Percentiles rank a stretch among this genome's conserved stretches.
Evolutionary conservation across 2,113 vertebrate species (phyloP).

Genomic region (Syngnathus scovelli): DNA sequence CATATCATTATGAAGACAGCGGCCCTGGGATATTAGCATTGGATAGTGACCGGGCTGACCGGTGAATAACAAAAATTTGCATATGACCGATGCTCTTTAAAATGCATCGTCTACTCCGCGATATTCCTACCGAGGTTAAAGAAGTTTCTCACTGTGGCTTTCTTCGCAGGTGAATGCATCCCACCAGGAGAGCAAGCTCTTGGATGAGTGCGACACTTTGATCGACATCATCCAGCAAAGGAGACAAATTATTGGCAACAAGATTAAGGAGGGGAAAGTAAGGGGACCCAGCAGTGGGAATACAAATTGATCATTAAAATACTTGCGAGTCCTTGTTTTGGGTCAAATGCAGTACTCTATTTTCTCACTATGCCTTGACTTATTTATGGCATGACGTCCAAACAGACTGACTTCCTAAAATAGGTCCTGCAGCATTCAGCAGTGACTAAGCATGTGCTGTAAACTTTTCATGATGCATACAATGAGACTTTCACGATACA

Average conservation of each 20-base stretch:
- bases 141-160: constrained; percentile 6
- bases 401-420: constrained; percentile 21
- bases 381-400: neutral
- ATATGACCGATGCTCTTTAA: no score
- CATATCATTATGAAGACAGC: no score
- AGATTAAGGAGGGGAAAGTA: constrained; percentile 98
- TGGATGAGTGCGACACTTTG: constrained; percentile 92
- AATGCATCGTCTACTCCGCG: no score
- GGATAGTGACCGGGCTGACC: no score
- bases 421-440: constrained; percentile 44
- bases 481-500: constrained; percentile 20
- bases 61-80: no score
- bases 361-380: constrained; percentile 8
- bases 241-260: constrained; percentile 89
- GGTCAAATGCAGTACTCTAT: neutral
- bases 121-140: neutral
- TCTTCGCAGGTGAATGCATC: constrained; percentile 85
- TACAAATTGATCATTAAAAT: constrained; percentile 9
- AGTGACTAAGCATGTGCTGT: constrained; percentile 16
- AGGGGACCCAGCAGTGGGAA: constrained; percentile 37
- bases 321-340: neutral
- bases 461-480: constrained; percentile 25
- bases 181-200: constrained; percentile 88
- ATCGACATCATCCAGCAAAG: constrained; percentile 97
- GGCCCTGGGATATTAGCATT: no score